A percentile compares a stretch with the other conserved stretches of the same genome.
These are phyloP conservation scores for Cuniculus paca DNA, from an alignment of 2,797 vertebrate genomes.

Conservation along the genomic window DNA sequence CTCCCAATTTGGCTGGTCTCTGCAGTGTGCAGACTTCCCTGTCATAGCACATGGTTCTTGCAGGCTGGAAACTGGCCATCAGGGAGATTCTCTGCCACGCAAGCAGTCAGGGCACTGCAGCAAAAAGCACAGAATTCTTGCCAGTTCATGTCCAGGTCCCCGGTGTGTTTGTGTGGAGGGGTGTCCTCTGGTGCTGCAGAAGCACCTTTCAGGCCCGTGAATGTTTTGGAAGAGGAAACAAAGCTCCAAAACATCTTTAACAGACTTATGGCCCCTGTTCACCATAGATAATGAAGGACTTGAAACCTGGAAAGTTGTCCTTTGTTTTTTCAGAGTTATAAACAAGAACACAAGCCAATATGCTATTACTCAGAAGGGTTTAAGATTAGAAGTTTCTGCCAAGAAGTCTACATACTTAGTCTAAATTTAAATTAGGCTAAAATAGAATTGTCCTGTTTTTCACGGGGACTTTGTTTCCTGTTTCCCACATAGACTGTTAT, in stretches of 20 bases:
- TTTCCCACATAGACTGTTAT: constrained; percentile 44
- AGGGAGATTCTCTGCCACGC: neutral
- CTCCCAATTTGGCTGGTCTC: neutral
- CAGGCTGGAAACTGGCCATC: neutral
- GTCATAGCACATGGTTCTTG: neutral
- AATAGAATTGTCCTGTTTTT: constrained; percentile 50
- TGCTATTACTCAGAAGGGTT: constrained; percentile 25
- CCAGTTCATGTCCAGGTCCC: neutral
- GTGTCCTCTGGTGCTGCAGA: neutral
- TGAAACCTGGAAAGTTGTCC: neutral
- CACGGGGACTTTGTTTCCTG: constrained; percentile 39
- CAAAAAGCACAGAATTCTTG: neutral
- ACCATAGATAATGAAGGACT: neutral
- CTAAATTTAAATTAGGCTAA: constrained; percentile 66
- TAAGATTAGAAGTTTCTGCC: constrained; percentile 44
- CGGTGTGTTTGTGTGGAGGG: neutral
- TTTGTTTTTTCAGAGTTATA: constrained; percentile 5
- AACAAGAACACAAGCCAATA: neutral
- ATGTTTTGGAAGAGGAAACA: neutral
- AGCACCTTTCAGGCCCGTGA: neutral
- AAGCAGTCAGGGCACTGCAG: neutral
- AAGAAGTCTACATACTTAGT: constrained; percentile 41
- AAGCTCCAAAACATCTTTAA: neutral
- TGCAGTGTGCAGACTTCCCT: neutral
- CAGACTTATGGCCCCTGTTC: neutral